Conservation (phyloP, 2,797 vertebrate species). For the Pogonophryne albipinna region DNA sequence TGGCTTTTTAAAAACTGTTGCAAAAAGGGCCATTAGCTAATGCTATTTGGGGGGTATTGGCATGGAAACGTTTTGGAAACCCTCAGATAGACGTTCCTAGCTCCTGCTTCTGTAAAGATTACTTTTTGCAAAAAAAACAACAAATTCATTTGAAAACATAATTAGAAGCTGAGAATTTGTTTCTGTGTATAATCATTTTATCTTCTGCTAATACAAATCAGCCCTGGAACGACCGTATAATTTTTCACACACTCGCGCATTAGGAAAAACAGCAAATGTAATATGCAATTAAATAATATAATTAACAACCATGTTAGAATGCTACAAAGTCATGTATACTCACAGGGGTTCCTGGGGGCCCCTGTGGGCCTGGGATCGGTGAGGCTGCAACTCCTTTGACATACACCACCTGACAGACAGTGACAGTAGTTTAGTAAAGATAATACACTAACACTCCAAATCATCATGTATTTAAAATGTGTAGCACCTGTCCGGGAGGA, state of each 20-base stretch:
- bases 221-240: conserved; percentile 20
- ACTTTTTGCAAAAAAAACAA: too few species aligned
- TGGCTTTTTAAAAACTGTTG: too few species aligned
- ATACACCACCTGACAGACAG: conserved; percentile 81
- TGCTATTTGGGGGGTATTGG: too few species aligned
- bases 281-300: conserved; percentile 32
- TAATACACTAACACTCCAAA: background rate
- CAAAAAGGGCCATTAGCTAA: too few species aligned
- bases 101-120: too few species aligned
- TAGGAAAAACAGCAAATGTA: conserved; percentile 14
- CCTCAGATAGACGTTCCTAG: too few species aligned
- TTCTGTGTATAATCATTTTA: conserved; percentile 3
- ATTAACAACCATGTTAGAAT: conserved; percentile 15
- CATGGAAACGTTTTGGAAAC: too few species aligned
- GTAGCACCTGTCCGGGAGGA: conserved; percentile 91
- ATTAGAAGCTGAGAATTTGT: too few species aligned
- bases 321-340: conserved; percentile 60
- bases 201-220: background rate
- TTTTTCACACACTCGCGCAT: conserved; percentile 19
- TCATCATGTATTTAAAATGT: background rate
- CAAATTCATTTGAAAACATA: too few species aligned
- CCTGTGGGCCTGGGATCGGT: conserved; percentile 82
- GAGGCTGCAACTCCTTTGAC: conserved; percentile 77
- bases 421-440: conserved; percentile 9
- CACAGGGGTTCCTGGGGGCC: conserved; percentile 85